These are phyloP conservation scores for Bellardia pandia DNA, from an alignment of 2,888 invertebrate genomes.

Conservation along the genomic window DNA sequence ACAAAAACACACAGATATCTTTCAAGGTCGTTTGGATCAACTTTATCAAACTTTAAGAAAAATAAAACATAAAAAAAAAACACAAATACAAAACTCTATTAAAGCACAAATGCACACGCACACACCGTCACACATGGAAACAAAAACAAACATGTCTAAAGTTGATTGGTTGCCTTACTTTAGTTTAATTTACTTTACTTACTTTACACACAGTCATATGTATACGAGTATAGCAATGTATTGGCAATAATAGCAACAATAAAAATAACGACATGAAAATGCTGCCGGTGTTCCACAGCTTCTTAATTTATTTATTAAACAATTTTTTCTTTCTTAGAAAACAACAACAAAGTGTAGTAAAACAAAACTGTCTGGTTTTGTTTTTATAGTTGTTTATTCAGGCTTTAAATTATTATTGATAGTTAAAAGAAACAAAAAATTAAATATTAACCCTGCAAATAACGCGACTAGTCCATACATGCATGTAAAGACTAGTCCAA, in stretches of 20 bases:
- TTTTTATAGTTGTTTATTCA: constrained; percentile 38
- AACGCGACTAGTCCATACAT: neutral
- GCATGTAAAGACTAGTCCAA: no score
- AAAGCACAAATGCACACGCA: constrained; percentile 15
- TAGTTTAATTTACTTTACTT: constrained; percentile 9
- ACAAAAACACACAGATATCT: constrained; percentile 52
- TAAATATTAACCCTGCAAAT: neutral
- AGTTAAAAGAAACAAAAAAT: constrained; percentile 28
- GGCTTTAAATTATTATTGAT: constrained; percentile 68
- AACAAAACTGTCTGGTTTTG: constrained; percentile 40
- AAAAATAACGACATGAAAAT: neutral
- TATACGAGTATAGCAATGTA: neutral
- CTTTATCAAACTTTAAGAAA: constrained; percentile 55
- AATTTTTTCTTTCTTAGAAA: constrained; percentile 1
- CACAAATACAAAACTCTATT: constrained; percentile 21
- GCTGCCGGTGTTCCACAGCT: constrained; percentile 63
- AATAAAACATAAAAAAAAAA: neutral
- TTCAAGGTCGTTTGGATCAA: constrained; percentile 72
- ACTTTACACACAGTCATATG: neutral
- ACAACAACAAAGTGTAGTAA: neutral
- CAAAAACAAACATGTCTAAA: constrained; percentile 27
- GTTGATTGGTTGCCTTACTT: constrained; percentile 61
- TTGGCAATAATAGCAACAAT: neutral
- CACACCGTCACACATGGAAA: constrained; percentile 1
- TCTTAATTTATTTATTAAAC: constrained; percentile 5